Conservation (phyloP, 2,888 invertebrate species). For the Trachelus troglodyta region DNA sequence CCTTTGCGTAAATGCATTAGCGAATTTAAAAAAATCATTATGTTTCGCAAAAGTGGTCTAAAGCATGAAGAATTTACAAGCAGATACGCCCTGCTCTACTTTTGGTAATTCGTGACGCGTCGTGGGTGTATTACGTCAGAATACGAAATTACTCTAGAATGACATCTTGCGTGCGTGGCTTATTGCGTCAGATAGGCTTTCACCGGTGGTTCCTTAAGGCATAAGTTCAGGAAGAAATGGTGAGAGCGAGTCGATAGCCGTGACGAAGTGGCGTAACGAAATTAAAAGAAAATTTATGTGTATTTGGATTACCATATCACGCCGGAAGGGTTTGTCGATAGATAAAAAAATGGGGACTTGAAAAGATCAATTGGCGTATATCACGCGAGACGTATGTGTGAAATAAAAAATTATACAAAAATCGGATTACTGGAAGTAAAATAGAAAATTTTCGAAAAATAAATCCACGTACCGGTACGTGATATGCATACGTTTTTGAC, state of each 20-base stretch:
- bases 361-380: background rate
- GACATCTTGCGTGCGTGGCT: constrained; percentile 35
- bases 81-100: background rate
- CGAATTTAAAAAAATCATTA: background rate
- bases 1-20: background rate
- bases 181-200: constrained; percentile 43
- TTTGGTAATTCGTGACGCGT: background rate
- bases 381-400: background rate
- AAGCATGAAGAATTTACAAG: background rate
- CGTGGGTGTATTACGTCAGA: constrained; percentile 3
- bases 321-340: background rate
- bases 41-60: too few species aligned
- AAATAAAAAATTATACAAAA: background rate
- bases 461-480: background rate
- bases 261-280: background rate
- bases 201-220: constrained; percentile 26
- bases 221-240: background rate
- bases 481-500: background rate
- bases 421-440: background rate
- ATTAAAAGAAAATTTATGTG: background rate
- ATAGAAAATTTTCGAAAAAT: background rate
- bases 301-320: background rate
- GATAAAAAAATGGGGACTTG: background rate
- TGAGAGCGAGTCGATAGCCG: constrained; percentile 2
- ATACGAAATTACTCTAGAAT: constrained; percentile 36